Percentiles rank a stretch among this genome's conserved stretches.
Conservation (phyloP, 1,140 invertebrate species). For the Drosophila jambulina region DNA sequence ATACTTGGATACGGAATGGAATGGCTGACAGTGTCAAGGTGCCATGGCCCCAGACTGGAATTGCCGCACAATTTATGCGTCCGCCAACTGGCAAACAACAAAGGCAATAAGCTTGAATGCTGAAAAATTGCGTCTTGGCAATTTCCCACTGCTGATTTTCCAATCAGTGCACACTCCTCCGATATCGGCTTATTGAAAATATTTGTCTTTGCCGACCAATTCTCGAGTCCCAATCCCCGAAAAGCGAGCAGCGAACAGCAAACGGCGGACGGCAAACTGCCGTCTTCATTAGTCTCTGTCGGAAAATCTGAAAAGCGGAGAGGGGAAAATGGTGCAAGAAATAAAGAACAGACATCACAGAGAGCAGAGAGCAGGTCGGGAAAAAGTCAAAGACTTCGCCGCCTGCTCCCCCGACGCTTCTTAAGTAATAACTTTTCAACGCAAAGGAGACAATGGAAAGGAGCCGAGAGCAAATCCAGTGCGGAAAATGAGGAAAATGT, state of each 20-base stretch:
- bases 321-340: constrained; percentile 4
- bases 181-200: constrained; percentile 82
- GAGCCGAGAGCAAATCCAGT: not conserved
- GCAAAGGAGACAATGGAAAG: constrained; percentile 34
- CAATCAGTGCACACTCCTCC: constrained; percentile 80
- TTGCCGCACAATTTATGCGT: constrained; percentile 77
- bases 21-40: constrained; percentile 60
- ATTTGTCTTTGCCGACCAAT: constrained; percentile 69
- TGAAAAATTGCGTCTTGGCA: constrained; percentile 73
- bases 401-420: constrained; percentile 49
- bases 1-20: not conserved
- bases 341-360: constrained; percentile 13
- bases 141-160: constrained; percentile 82
- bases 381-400: constrained; percentile 61
- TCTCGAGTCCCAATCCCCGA: constrained; percentile 33
- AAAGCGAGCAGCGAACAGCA: constrained; percentile 41
- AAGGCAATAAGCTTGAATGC: constrained; percentile 67
- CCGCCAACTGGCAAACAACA: constrained; percentile 62
- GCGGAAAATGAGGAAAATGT: constrained; percentile 14
- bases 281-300: constrained; percentile 81
- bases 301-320: constrained; percentile 21
- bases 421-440: constrained; percentile 60
- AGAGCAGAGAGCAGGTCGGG: constrained; percentile 14
- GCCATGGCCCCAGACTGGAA: constrained; percentile 57
- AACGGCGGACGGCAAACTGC: constrained; percentile 26